These are phyloP conservation scores for Ellobius talpinus DNA, from an alignment of 2,113 vertebrate species.

Conservation along the genomic window DNA sequence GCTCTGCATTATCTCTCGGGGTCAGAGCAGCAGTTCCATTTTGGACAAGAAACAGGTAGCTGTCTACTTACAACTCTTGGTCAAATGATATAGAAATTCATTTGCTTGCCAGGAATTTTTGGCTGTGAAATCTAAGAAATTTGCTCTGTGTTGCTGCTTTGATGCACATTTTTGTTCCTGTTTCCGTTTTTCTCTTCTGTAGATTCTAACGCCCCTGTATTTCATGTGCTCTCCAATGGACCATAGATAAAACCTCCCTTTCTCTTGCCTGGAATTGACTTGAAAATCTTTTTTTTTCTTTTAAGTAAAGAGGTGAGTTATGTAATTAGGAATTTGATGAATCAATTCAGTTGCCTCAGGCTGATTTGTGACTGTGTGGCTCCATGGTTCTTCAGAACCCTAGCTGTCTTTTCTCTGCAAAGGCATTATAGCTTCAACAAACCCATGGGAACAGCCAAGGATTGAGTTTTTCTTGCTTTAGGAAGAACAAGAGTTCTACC, in stretches of 20 bases:
- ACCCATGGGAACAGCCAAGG: neutral
- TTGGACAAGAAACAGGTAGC: slow-evolving; percentile 70
- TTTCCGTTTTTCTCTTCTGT: neutral
- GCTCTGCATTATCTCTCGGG: slow-evolving; percentile 78
- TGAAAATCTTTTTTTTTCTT: neutral
- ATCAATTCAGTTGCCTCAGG: neutral
- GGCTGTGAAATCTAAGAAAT: slow-evolving; percentile 69
- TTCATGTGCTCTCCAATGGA: neutral
- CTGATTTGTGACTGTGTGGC: neutral
- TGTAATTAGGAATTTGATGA: neutral
- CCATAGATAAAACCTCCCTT: neutral
- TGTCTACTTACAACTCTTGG: slow-evolving; percentile 76
- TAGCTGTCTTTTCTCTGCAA: neutral
- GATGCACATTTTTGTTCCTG: neutral
- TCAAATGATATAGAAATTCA: slow-evolving; percentile 75
- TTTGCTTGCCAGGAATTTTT: slow-evolving; percentile 65
- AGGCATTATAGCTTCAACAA: rapidly evolving
- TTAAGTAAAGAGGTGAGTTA: neutral
- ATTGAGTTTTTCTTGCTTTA: neutral
- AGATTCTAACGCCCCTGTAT: neutral
- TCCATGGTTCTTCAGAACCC: neutral
- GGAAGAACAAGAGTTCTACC: neutral
- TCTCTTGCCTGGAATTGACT: neutral
- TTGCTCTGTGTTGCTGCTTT: slow-evolving; percentile 38
- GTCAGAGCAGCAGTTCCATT: slow-evolving; percentile 76